A percentile compares a stretch with the other conserved stretches of the same genome.
Evolutionary conservation across 2,888 invertebrate genomes (phyloP).

Genomic region (Gastracanthus pulcherrimus): DNA sequence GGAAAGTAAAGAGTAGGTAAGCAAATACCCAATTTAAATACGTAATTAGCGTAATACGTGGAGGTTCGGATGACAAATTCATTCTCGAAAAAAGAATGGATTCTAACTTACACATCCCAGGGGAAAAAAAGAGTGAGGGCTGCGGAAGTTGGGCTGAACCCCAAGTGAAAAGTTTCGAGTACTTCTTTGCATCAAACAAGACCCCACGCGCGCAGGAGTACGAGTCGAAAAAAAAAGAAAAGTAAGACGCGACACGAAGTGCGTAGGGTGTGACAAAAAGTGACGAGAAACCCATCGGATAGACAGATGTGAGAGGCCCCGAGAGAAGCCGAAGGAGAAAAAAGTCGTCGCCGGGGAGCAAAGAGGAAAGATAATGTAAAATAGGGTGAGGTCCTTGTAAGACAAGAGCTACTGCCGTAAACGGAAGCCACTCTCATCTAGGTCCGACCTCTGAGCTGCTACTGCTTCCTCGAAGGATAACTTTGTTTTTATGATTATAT

Average conservation of each 20-base stretch:
- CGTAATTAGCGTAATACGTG: too few relatives aligned
- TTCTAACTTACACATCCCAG: constrained; percentile 5
- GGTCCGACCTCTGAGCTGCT: background rate
- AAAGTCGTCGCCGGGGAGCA: background rate
- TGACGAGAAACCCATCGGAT: constrained; percentile 20
- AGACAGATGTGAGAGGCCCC: background rate
- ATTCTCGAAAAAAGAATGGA: constrained; percentile 7
- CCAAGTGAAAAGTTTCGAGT: constrained; percentile 22
- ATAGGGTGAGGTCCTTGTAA: constrained; percentile 17
- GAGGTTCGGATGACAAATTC: constrained; percentile 20
- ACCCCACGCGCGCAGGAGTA: background rate
- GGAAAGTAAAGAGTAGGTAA: too few relatives aligned
- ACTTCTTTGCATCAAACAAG: constrained; percentile 21
- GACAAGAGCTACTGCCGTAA: constrained; percentile 13
- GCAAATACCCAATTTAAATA: background rate
- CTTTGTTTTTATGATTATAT: background rate
- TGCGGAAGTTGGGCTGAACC: background rate
- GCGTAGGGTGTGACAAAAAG: constrained; percentile 13
- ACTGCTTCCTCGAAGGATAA: background rate
- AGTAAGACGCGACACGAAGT: background rate
- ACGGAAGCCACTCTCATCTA: constrained; percentile 23
- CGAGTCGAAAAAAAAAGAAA: background rate
- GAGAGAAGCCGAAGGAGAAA: background rate
- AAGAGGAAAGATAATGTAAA: constrained; percentile 15
- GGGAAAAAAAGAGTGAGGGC: background rate